Conservation (phyloP, 2,797 vertebrate genomes). For the Diceros bicornis region DNA sequence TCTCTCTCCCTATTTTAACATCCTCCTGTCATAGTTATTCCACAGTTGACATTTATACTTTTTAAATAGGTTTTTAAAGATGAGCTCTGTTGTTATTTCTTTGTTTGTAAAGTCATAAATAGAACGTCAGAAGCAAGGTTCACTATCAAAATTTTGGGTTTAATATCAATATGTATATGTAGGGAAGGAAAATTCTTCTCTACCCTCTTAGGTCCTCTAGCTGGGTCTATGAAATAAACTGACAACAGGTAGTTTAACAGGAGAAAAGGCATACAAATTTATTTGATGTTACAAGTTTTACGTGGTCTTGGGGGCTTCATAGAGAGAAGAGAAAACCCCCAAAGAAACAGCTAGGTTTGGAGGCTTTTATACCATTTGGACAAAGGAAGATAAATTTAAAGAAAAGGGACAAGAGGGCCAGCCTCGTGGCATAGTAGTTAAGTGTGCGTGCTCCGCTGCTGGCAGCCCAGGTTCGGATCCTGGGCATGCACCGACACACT, state of each 20-base stretch:
- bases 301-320: not conserved
- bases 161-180: not conserved
- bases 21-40: not conserved
- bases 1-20: conserved; percentile 9
- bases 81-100: not conserved
- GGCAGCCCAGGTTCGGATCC: too few species aligned
- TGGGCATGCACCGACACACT: too few species aligned
- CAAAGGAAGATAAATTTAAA: not conserved
- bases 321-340: not conserved
- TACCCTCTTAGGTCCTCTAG: not conserved
- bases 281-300: not conserved
- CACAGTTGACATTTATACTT: not conserved
- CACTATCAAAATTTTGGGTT: not conserved
- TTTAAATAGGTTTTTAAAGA: not conserved
- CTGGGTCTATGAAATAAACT: not conserved
- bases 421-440: too few species aligned
- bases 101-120: not conserved
- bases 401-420: not conserved
- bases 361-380: not conserved
- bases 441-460: too few species aligned
- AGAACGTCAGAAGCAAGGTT: not conserved
- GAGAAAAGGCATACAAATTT: not conserved
- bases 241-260: not conserved
- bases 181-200: not conserved
- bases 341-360: not conserved